Percentiles rank a stretch among this genome's conserved stretches.
phyloP scores from a whole-genome alignment of 1,140 invertebrate species.

The Delia radicum region DNA sequence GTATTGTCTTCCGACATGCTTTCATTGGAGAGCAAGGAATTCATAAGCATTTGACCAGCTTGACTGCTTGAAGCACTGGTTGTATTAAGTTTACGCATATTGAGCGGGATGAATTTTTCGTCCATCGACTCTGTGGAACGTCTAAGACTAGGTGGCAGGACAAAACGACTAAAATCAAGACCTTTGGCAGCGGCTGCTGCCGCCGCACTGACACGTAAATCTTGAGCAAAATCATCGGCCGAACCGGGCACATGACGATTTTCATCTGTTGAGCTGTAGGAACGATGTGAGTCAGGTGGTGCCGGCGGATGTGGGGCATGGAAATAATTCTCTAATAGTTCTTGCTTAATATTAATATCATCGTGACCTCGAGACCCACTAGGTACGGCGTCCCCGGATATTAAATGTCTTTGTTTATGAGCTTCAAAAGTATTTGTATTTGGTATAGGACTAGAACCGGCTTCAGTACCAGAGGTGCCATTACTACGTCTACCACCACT shows the following conservation, averaged over 20 bases:
- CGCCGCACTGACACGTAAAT: slow-evolving; percentile 40
- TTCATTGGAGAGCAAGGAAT: slow-evolving; percentile 43
- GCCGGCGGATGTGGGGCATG: slow-evolving; percentile 41
- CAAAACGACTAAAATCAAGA: slow-evolving; percentile 40
- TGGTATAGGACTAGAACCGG: slow-evolving; percentile 52
- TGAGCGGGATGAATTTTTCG: slow-evolving; percentile 32
- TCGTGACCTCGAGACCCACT: slow-evolving; percentile 21
- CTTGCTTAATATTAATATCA: slow-evolving; percentile 50
- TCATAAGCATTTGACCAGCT: slow-evolving; percentile 49
- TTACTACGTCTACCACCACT: slow-evolving; percentile 23
- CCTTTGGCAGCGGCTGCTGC: slow-evolving; percentile 45
- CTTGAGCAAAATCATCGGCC: slow-evolving; percentile 45
- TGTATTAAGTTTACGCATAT: slow-evolving; percentile 43
- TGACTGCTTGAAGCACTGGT: slow-evolving; percentile 32
- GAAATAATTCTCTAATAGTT: slow-evolving; percentile 46
- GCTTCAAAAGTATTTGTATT: slow-evolving; percentile 51
- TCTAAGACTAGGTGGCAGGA: slow-evolving; percentile 37
- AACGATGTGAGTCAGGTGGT: slow-evolving; percentile 48
- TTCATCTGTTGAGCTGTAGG: slow-evolving; percentile 50
- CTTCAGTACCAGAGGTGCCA: slow-evolving; percentile 34
- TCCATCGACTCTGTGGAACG: slow-evolving; percentile 30
- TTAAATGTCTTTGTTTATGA: slow-evolving; percentile 45
- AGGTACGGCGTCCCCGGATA: slow-evolving; percentile 29
- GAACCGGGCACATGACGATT: slow-evolving; percentile 30
- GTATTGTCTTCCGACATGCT: slow-evolving; percentile 40